Evolutionary conservation across 1,140 invertebrate species (phyloP).

Genomic region (Stegodyphus dumicola): DNA sequence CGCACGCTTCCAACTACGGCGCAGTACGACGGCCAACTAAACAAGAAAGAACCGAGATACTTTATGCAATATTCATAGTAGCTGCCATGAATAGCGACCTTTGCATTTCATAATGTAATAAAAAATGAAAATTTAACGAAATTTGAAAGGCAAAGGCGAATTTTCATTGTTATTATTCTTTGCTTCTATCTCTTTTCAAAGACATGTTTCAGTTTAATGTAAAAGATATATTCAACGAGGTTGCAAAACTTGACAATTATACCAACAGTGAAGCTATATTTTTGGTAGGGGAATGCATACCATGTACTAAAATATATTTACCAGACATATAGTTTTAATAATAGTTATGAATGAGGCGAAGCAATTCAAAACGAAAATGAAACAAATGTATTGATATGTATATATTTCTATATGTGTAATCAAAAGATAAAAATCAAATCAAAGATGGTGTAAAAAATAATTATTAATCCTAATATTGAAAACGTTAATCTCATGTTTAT

Average conservation of each 20-base stretch:
- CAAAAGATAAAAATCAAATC: no score
- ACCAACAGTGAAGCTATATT: no score
- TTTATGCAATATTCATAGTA: slow-evolving; percentile 56
- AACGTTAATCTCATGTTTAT: no score
- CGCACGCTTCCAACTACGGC: neutral
- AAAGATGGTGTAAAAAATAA: no score
- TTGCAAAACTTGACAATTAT: neutral
- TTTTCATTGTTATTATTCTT: slow-evolving; percentile 14
- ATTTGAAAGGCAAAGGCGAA: neutral
- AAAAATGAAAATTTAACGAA: slow-evolving; percentile 23
- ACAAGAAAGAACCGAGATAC: slow-evolving; percentile 33
- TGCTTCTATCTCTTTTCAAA: neutral
- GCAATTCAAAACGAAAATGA: no score
- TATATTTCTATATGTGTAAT: no score
- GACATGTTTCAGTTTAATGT: neutral
- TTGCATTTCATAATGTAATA: slow-evolving; percentile 53
- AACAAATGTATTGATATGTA: no score
- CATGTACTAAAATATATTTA: no score
- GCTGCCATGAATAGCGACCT: slow-evolving; percentile 37
- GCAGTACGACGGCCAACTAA: neutral
- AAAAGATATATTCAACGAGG: neutral
- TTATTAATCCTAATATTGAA: no score
- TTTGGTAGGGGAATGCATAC: no score
- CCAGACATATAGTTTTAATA: no score
- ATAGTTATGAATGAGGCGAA: no score